A percentile compares a stretch with the other conserved stretches of the same genome.
Evolutionary conservation across 2,113 vertebrate genomes (phyloP).

Genomic region (Hippocampus mohnikei): DNA sequence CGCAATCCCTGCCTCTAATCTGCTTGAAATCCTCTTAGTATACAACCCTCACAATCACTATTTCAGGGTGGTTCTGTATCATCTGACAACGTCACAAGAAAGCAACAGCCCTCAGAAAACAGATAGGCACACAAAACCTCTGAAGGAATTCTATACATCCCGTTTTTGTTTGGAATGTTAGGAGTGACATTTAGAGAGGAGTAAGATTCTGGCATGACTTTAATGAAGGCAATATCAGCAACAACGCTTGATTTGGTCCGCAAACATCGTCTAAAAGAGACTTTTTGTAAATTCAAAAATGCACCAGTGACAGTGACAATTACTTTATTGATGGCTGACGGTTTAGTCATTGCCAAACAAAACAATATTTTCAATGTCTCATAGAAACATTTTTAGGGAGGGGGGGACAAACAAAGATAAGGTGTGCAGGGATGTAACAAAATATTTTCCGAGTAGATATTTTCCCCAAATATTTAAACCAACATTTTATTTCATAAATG

Average conservation of each 20-base stretch:
- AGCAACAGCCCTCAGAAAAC: slow-evolving; percentile 9
- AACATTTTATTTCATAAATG: too few species aligned
- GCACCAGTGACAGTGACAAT: too few species aligned
- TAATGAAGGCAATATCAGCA: neutral
- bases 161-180: slow-evolving; percentile 5
- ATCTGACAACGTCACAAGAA: slow-evolving; percentile 46
- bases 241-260: neutral
- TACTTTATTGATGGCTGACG: too few species aligned
- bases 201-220: neutral
- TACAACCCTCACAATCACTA: slow-evolving; percentile 39
- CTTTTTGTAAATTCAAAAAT: neutral
- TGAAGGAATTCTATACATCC: slow-evolving; percentile 9
- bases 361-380: too few species aligned
- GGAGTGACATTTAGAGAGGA: neutral
- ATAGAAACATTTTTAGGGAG: too few species aligned
- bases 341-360: too few species aligned
- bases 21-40: slow-evolving; percentile 74
- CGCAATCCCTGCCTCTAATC: slow-evolving; percentile 70
- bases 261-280: neutral
- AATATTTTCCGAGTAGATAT: too few species aligned
- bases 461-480: too few species aligned
- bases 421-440: too few species aligned
- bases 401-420: too few species aligned
- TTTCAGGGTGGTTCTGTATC: slow-evolving; percentile 60
- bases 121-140: slow-evolving; percentile 2